Evolutionary conservation across 2,888 invertebrate species (phyloP).

Genomic region (Tineola bisselliella): DNA sequence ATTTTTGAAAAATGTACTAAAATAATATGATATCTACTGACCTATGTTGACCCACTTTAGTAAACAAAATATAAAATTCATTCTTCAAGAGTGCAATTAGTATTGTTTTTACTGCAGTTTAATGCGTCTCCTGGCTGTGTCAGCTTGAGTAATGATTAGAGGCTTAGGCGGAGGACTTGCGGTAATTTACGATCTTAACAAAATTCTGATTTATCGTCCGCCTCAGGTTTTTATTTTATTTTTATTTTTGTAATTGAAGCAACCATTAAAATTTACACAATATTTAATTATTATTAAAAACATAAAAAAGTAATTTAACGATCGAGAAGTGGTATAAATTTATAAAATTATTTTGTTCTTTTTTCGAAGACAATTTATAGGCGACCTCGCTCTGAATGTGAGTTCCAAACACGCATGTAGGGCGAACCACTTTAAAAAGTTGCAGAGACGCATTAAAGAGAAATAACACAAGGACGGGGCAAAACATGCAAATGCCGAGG

Average conservation of each 20-base stretch:
- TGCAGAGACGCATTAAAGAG: conserved; percentile 23
- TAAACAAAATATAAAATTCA: conserved; percentile 35
- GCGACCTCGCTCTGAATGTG: conserved; percentile 1
- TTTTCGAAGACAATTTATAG: background rate
- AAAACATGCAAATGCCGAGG: conserved; percentile 55
- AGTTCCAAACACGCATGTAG: conserved; percentile 6
- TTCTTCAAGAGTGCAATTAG: conserved; percentile 64
- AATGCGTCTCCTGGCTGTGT: conserved; percentile 25
- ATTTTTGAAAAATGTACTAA: background rate
- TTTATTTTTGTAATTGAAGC: background rate
- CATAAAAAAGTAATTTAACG: background rate
- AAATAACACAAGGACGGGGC: conserved; percentile 32
- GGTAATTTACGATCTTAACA: conserved; percentile 53
- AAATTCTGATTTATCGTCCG: conserved; percentile 49
- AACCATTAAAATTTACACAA: background rate
- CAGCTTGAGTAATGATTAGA: conserved; percentile 57
- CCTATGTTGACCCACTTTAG: background rate
- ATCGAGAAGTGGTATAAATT: background rate
- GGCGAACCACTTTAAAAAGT: conserved; percentile 13
- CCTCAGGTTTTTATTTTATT: background rate
- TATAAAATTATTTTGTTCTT: background rate
- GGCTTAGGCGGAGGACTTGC: conserved; percentile 31
- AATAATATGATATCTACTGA: background rate
- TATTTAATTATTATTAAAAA: too few species aligned
- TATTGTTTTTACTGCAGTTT: conserved; percentile 57